Percentiles rank a stretch among this genome's conserved stretches.
Evolutionary conservation across 2,113 vertebrate genomes (phyloP).

Genomic region (Corynorhinus townsendii): DNA sequence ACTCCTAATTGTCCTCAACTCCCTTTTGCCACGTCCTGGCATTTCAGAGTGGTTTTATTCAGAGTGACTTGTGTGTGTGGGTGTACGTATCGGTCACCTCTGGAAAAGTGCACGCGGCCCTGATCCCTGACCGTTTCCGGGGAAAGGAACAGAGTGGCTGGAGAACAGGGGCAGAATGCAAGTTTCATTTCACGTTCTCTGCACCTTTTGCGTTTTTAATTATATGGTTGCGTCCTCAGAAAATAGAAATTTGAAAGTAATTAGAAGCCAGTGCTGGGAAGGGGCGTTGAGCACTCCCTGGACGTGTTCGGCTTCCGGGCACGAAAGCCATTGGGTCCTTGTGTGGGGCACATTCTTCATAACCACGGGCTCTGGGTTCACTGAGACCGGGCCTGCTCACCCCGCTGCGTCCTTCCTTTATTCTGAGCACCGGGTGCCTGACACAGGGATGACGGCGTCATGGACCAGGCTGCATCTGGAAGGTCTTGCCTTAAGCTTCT

Average conservation of each 20-base stretch:
- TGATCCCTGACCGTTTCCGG: neutral
- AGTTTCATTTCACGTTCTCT: neutral
- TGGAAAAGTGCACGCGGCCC: neutral
- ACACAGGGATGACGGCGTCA: rapidly evolving
- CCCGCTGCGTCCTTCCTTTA: rapidly evolving
- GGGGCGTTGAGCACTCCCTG: neutral
- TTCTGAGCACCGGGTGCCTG: neutral
- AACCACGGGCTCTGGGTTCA: neutral
- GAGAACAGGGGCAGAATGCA: neutral
- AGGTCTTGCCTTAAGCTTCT: neutral
- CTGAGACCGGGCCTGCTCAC: neutral
- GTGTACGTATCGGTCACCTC: neutral
- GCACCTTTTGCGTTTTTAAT: neutral
- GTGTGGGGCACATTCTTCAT: too few species aligned
- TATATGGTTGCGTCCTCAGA: neutral
- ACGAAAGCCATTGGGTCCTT: neutral
- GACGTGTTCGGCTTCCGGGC: too few species aligned
- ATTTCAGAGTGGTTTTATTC: neutral
- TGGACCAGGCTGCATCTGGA: rapidly evolving
- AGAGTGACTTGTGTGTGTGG: neutral
- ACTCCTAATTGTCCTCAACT: neutral
- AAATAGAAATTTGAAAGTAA: neutral
- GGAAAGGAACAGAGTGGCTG: neutral
- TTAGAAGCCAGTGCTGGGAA: neutral
- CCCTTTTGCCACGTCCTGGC: neutral